phyloP scores from a whole-genome alignment of 1,140 invertebrate genomes.

The Trichogramma pretiosum region DNA sequence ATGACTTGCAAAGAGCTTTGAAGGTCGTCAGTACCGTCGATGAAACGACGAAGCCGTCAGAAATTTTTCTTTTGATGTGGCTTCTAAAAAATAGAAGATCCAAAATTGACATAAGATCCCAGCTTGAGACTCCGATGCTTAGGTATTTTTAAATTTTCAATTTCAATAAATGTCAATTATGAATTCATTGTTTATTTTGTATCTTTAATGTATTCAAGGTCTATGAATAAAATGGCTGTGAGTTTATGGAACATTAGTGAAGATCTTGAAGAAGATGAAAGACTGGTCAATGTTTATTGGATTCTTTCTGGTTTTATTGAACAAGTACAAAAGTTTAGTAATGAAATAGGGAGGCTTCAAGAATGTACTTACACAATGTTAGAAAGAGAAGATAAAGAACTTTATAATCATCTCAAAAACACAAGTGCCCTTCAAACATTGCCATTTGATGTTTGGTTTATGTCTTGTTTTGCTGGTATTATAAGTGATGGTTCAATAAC shows the following conservation, averaged over 20 bases:
- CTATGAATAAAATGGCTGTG: constrained; percentile 57
- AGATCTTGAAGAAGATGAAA: constrained; percentile 45
- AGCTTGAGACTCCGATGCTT: constrained; percentile 40
- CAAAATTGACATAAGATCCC: constrained; percentile 50
- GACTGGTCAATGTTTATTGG: constrained; percentile 65
- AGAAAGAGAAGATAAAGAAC: constrained; percentile 60
- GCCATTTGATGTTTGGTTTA: constrained; percentile 67
- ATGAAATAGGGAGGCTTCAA: constrained; percentile 54
- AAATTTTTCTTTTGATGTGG: constrained; percentile 68
- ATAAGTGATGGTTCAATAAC: constrained; percentile 67
- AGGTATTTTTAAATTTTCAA: constrained; percentile 24
- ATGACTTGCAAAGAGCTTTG: constrained; percentile 64
- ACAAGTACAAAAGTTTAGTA: constrained; percentile 54
- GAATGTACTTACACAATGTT: constrained; percentile 57
- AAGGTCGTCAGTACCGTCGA: constrained; percentile 55
- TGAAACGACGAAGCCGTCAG: constrained; percentile 47
- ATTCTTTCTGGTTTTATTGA: constrained; percentile 63
- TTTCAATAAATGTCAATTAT: constrained; percentile 1
- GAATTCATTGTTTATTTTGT: constrained; percentile 4
- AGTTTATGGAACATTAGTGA: constrained; percentile 61
- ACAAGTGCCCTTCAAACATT: constrained; percentile 51
- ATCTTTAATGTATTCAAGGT: constrained; percentile 36
- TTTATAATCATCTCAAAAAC: constrained; percentile 55
- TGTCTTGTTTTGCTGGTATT: constrained; percentile 68
- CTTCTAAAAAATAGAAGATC: constrained; percentile 58